Evolutionary conservation across 2,888 invertebrate species (phyloP).

Genomic region (Chrysolina oricalcia): DNA sequence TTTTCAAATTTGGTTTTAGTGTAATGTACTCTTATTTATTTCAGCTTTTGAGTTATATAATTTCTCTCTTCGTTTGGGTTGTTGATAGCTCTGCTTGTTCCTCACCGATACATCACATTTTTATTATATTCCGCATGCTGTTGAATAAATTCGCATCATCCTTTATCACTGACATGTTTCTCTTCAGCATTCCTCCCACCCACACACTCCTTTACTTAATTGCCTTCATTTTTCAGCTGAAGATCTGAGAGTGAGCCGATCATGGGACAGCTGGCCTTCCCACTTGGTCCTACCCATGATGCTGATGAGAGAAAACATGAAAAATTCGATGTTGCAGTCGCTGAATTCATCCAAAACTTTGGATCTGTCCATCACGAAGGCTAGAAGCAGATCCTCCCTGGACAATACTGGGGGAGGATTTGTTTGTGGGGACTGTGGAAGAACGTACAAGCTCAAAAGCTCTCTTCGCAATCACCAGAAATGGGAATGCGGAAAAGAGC

Average conservation of each 20-base stretch:
- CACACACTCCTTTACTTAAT: slow-evolving; percentile 2
- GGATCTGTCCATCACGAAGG: slow-evolving; percentile 55
- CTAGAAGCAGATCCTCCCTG: slow-evolving; percentile 51
- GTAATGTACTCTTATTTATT: slow-evolving; percentile 4
- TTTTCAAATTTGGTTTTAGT: neutral
- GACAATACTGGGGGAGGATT: slow-evolving; percentile 74
- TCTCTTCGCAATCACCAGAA: slow-evolving; percentile 88
- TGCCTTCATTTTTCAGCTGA: slow-evolving; percentile 72
- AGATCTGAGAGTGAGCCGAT: slow-evolving; percentile 82
- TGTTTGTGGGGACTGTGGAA: slow-evolving; percentile 87
- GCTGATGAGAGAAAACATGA: slow-evolving; percentile 75
- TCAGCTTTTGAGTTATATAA: neutral
- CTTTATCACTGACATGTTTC: neutral
- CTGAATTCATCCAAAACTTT: slow-evolving; percentile 56
- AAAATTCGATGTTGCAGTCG: slow-evolving; percentile 67
- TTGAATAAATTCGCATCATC: neutral
- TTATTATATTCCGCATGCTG: slow-evolving; percentile 11
- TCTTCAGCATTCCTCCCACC: neutral
- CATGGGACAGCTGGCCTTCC: slow-evolving; percentile 84
- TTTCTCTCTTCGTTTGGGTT: neutral
- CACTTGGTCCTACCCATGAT: slow-evolving; percentile 83
- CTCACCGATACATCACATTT: slow-evolving; percentile 1
- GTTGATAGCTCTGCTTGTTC: slow-evolving; percentile 15
- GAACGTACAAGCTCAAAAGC: slow-evolving; percentile 90
- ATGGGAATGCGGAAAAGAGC: slow-evolving; percentile 91